Evolutionary conservation across 2,797 vertebrate genomes (phyloP).

Genomic region (Eulemur mongoz): DNA sequence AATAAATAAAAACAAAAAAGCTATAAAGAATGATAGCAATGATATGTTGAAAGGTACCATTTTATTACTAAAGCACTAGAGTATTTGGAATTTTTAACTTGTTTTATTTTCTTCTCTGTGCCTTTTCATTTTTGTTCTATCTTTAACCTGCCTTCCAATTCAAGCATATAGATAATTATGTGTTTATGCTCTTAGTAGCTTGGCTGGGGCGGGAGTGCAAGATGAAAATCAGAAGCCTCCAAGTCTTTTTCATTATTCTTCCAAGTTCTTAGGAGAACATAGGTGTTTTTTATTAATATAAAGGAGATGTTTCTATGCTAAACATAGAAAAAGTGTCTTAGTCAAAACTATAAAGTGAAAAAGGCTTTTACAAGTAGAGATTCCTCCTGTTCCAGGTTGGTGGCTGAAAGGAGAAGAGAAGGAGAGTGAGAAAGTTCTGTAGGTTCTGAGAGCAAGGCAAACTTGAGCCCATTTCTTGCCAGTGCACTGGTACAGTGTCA

Average conservation of each 20-base stretch:
- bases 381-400: not conserved
- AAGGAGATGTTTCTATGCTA: not conserved
- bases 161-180: not conserved
- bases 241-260: not conserved
- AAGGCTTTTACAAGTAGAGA: not conserved
- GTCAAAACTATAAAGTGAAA: not conserved
- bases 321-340: not conserved
- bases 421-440: not conserved
- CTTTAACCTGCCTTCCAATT: not conserved
- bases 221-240: not conserved
- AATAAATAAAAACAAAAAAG: not conserved
- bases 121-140: conserved; percentile 41
- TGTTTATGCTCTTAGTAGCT: not conserved
- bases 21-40: not conserved
- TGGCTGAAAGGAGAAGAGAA: not conserved
- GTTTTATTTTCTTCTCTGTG: not conserved
- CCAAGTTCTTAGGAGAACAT: not conserved
- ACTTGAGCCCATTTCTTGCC: not conserved
- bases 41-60: not conserved
- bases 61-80: not conserved
- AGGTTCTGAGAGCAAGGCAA: conserved; percentile 5
- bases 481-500: not conserved
- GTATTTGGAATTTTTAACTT: not conserved
- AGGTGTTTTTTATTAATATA: not conserved
- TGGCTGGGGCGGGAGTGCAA: not conserved